Evolutionary conservation across 1,140 invertebrate species (phyloP).

Genomic region (Capitella teleta): DNA sequence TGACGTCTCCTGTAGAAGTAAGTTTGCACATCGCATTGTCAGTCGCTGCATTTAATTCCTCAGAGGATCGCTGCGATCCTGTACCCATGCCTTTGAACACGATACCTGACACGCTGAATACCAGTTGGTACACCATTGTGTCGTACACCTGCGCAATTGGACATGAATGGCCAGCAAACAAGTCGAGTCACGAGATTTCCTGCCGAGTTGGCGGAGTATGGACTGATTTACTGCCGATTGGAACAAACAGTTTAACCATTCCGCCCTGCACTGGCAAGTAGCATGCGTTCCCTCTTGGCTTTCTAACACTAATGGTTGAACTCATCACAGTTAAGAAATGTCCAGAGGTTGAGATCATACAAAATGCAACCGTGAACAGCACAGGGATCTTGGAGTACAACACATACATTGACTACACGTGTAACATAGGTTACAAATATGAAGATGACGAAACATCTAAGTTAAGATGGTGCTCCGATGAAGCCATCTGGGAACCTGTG

Average conservation of each 20-base stretch:
- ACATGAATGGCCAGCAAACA: constrained; percentile 4
- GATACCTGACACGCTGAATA: constrained; percentile 7
- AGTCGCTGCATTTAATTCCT: neutral
- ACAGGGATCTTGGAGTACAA: neutral
- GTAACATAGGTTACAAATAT: constrained; percentile 10
- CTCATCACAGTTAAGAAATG: neutral
- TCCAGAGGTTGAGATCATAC: neutral
- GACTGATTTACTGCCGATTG: constrained; percentile 9
- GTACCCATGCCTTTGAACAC: constrained; percentile 1
- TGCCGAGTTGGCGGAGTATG: constrained; percentile 4
- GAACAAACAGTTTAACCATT: too few relatives aligned
- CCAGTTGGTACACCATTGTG: constrained; percentile 10
- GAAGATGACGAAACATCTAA: constrained; percentile 1
- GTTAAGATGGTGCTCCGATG: constrained; percentile 1
- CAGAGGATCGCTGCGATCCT: constrained; percentile 11
- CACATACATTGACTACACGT: constrained; percentile 10
- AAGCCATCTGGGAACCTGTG: constrained; percentile 3
- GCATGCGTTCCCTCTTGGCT: neutral
- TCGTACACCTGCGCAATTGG: constrained; percentile 8
- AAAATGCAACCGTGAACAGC: neutral
- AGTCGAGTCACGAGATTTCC: constrained; percentile 1
- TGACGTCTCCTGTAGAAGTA: constrained; percentile 12
- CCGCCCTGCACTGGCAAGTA: constrained; percentile 3
- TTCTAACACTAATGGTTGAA: neutral
- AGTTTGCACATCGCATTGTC: neutral